Percentiles rank a stretch among this genome's conserved stretches.
phyloP scores from a whole-genome alignment of 2,888 invertebrate species.

The Synergus laeviventris region DNA sequence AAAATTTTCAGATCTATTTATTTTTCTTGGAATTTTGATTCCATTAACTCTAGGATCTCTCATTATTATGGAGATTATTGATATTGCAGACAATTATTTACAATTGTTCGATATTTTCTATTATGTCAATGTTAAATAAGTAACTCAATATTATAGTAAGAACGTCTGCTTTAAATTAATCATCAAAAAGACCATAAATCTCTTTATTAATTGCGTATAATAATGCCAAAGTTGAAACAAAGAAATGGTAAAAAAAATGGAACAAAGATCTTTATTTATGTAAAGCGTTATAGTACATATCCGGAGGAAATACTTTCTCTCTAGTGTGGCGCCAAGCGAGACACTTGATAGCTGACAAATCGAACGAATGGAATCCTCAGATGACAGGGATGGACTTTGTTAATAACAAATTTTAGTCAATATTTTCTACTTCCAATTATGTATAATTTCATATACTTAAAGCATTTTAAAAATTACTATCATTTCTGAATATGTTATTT shows the following conservation, averaged over 20 bases:
- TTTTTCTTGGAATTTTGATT: not conserved
- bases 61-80: too few relatives aligned
- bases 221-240: not conserved
- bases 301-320: constrained; percentile 36
- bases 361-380: not conserved
- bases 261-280: constrained; percentile 17
- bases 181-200: too few relatives aligned
- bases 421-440: too few relatives aligned
- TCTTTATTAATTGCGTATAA: too few relatives aligned
- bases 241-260: not conserved
- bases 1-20: not conserved
- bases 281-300: not conserved
- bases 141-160: too few relatives aligned
- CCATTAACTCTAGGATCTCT: not conserved
- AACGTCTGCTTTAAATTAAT: too few relatives aligned
- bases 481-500: not conserved
- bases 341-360: constrained; percentile 13
- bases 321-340: not conserved
- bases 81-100: too few relatives aligned
- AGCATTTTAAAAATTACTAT: not conserved
- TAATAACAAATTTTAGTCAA: not conserved
- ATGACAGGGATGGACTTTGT: not conserved
- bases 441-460: too few relatives aligned
- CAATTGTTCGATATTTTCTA: too few relatives aligned
- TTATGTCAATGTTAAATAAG: too few relatives aligned